These are phyloP conservation scores for Hyperoplus immaculatus DNA, from an alignment of 2,797 vertebrate species.

Conservation along the genomic window DNA sequence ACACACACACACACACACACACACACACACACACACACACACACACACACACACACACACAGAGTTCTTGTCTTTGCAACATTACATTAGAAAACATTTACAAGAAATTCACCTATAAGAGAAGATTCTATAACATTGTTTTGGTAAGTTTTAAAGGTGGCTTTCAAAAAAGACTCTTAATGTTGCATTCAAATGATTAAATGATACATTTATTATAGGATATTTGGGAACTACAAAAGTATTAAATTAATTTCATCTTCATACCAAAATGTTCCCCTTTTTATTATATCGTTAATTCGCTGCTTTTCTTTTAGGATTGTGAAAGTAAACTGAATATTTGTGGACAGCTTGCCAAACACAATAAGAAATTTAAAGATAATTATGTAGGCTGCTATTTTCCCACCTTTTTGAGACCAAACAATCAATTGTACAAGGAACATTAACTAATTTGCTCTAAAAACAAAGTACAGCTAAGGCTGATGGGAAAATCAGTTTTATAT, in stretches of 20 bases:
- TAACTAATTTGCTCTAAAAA: not conserved
- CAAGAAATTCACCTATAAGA: too few relatives aligned
- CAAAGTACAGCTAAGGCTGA: not conserved
- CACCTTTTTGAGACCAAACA: not conserved
- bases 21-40: too few relatives aligned
- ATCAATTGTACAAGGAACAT: not conserved
- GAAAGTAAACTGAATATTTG: not conserved
- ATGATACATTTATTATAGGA: not conserved
- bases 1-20: too few relatives aligned
- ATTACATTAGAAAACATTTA: too few relatives aligned
- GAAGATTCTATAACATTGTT: not conserved
- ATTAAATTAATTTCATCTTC: not conserved
- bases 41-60: too few relatives aligned
- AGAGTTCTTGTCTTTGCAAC: too few relatives aligned
- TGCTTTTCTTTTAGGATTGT: not conserved
- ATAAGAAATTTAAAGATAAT: not conserved
- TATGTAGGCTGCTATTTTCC: not conserved
- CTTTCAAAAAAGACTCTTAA: not conserved
- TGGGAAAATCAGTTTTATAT: not conserved
- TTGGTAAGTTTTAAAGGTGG: not conserved
- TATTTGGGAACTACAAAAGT: not conserved
- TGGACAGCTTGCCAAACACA: not conserved
- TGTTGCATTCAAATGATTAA: not conserved
- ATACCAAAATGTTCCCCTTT: not conserved
- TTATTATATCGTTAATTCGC: not conserved